phyloP scores from a whole-genome alignment of 2,113 vertebrate genomes.

The Cavia porcellus region DNA sequence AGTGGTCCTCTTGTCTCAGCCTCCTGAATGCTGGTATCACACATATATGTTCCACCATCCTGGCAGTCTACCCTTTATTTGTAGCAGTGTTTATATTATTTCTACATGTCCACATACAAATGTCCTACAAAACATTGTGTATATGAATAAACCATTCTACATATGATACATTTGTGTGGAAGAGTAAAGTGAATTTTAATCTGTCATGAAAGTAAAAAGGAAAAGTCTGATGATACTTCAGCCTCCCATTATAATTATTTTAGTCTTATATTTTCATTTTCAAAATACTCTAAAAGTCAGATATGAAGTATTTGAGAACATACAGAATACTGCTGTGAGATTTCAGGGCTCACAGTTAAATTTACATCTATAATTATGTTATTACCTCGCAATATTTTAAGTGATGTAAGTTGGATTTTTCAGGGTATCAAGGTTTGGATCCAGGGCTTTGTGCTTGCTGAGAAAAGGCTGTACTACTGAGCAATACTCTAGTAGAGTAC shows the following conservation, averaged over 20 bases:
- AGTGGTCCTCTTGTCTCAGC: background rate
- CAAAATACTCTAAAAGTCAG: background rate
- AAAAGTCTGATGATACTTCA: background rate
- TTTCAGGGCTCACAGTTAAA: background rate
- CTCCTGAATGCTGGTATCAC: background rate
- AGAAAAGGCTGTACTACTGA: background rate
- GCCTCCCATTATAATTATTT: background rate
- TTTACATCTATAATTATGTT: background rate
- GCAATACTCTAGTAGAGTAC: background rate
- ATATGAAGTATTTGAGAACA: background rate
- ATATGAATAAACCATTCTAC: background rate
- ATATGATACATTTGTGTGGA: background rate
- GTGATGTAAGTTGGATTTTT: background rate
- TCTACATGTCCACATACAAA: background rate
- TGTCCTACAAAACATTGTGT: background rate
- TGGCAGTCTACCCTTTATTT: background rate
- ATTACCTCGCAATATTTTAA: background rate
- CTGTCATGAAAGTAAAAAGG: background rate
- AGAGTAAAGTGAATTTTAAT: background rate
- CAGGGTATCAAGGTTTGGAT: background rate
- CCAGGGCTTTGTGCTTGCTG: background rate
- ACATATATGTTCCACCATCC: background rate
- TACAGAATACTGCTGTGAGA: background rate
- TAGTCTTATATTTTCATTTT: constrained; percentile 7
- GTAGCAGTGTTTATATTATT: background rate